Evolutionary conservation across 2,797 vertebrate species (phyloP).

Genomic region (Pangasius larnaudii): DNA sequence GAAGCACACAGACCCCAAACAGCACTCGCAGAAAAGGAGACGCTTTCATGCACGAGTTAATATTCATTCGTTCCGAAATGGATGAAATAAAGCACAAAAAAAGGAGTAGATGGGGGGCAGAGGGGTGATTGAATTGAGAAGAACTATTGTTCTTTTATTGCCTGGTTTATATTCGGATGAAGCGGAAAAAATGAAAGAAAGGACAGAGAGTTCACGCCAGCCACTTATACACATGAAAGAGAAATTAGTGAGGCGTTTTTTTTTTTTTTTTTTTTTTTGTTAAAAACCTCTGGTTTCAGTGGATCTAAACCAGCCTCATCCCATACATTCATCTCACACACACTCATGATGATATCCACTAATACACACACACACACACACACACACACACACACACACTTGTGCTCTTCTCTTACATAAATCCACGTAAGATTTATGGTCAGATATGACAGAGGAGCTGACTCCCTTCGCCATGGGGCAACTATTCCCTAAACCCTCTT

Average conservation of each 20-base stretch:
- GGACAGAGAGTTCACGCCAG: constrained; percentile 1
- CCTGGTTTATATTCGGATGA: constrained; percentile 38
- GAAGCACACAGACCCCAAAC: constrained; percentile 48
- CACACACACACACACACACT: constrained; percentile 44
- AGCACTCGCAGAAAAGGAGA: constrained; percentile 34
- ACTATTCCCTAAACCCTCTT: constrained; percentile 56
- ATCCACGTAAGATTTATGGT: constrained; percentile 73
- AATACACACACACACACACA: constrained; percentile 18
- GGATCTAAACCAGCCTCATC: neutral
- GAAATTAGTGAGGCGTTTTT: neutral
- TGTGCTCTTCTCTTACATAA: constrained; percentile 51
- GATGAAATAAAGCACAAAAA: constrained; percentile 43
- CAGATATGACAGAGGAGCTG: constrained; percentile 68
- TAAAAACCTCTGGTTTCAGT: neutral
- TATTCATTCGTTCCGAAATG: constrained; percentile 54
- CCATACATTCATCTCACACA: neutral
- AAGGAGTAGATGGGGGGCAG: neutral
- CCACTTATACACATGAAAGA: neutral
- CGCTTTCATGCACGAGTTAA: constrained; percentile 48
- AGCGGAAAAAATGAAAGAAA: constrained; percentile 39
- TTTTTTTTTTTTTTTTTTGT: neutral
- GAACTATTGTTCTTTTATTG: constrained; percentile 51
- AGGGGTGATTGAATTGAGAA: constrained; percentile 27
- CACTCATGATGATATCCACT: neutral
- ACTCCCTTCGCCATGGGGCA: constrained; percentile 54